Conservation (phyloP, 2,888 invertebrate species). For the Psylliodes chrysocephalus region DNA sequence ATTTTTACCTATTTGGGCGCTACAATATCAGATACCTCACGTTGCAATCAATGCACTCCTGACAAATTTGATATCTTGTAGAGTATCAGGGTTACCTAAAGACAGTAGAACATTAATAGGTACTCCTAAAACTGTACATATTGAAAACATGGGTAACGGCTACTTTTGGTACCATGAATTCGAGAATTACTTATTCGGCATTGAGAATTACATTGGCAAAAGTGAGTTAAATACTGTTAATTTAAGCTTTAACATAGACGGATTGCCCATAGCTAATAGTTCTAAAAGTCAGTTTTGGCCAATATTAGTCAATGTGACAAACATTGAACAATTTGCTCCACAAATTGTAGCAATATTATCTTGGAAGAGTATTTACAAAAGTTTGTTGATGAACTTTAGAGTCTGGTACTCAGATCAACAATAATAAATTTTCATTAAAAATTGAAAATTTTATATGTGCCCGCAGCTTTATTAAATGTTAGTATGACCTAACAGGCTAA, state of each 20-base stretch:
- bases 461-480: slow-evolving; percentile 1
- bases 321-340: slow-evolving; percentile 2
- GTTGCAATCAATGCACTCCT: slow-evolving; percentile 9
- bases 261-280: slow-evolving; percentile 18
- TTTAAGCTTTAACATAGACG: slow-evolving; percentile 15
- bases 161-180: too few species aligned
- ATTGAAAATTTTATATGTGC: slow-evolving; percentile 10
- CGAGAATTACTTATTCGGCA: slow-evolving; percentile 8
- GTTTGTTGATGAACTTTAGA: slow-evolving; percentile 18
- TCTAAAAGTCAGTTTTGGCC: slow-evolving; percentile 17
- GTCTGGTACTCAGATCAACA: slow-evolving; percentile 14
- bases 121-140: slow-evolving; percentile 8
- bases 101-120: too few species aligned
- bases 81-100: slow-evolving; percentile 9
- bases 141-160: slow-evolving; percentile 8
- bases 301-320: slow-evolving; percentile 14
- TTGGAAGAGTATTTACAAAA: slow-evolving; percentile 18
- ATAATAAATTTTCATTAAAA: slow-evolving; percentile 6
- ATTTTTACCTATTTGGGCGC: slow-evolving; percentile 13
- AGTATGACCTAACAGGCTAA: too few species aligned
- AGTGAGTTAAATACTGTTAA: background rate
- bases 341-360: slow-evolving; percentile 6
- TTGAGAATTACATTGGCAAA: too few species aligned
- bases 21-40: slow-evolving; percentile 8
- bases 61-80: slow-evolving; percentile 4